Evolutionary conservation across 2,888 invertebrate species (phyloP).

Genomic region (Idaea dimidiata): DNA sequence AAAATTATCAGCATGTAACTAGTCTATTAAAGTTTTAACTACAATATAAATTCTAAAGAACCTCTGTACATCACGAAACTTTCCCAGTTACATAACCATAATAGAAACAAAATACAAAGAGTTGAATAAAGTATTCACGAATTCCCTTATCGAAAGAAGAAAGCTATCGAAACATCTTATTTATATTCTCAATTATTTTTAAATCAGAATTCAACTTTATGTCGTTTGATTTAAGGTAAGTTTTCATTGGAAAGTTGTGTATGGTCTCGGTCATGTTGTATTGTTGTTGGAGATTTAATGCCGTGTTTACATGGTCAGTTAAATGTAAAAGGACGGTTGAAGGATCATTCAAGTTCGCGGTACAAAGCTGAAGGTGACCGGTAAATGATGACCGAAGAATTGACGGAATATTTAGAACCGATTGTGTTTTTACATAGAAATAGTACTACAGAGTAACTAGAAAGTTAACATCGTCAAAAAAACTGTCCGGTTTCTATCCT

Average conservation of each 20-base stretch:
- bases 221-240: conserved; percentile 8
- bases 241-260: conserved; percentile 15
- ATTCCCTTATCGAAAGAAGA: background rate
- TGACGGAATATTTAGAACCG: background rate
- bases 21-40: background rate
- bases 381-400: background rate
- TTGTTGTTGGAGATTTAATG: conserved; percentile 12
- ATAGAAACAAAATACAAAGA: background rate
- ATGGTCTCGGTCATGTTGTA: conserved; percentile 22
- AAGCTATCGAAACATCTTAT: background rate
- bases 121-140: background rate
- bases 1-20: background rate
- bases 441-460: too few species aligned
- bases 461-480: too few species aligned
- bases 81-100: background rate
- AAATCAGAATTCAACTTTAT: background rate
- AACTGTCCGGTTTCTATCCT: too few species aligned
- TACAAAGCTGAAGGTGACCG: background rate
- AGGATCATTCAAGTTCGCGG: background rate
- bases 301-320: conserved; percentile 6
- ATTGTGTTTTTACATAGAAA: too few species aligned
- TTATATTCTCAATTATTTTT: background rate
- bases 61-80: background rate
- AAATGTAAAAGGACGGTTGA: background rate
- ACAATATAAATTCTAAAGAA: background rate